Conservation (phyloP, 1,140 invertebrate genomes). For the Cydia fagiglandana region DNA sequence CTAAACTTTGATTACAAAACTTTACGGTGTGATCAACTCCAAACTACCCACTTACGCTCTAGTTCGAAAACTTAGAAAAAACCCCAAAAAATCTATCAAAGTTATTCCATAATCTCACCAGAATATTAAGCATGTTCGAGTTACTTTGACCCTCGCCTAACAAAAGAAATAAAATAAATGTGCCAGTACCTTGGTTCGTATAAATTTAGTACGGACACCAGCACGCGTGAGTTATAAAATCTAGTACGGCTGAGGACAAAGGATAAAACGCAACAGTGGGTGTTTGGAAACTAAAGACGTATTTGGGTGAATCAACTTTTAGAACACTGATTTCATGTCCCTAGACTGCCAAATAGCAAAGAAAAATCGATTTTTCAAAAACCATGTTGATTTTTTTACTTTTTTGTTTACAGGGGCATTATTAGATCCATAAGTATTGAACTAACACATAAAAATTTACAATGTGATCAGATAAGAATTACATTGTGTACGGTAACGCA, state of each 20-base stretch:
- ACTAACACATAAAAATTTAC: too few species aligned
- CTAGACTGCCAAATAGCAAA: too few species aligned
- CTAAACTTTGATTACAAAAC: neutral
- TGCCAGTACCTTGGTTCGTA: neutral
- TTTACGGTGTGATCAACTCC: neutral
- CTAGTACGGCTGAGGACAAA: neutral
- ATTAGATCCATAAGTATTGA: too few species aligned
- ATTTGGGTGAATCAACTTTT: too few species aligned
- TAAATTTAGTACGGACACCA: constrained; percentile 29
- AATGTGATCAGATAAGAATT: too few species aligned
- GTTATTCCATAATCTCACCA: neutral
- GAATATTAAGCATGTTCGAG: neutral
- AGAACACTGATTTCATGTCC: too few species aligned
- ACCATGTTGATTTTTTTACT: too few species aligned
- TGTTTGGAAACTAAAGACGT: neutral
- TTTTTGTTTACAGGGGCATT: too few species aligned
- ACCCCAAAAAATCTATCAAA: constrained; percentile 7
- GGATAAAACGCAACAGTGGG: neutral
- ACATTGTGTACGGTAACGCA: too few species aligned
- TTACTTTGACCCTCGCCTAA: constrained; percentile 4
- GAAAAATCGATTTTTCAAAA: too few species aligned
- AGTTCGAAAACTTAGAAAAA: neutral
- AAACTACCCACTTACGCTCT: neutral
- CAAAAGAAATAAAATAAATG: constrained; percentile 28
- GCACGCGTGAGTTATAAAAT: constrained; percentile 14